Conservation (phyloP, 2,888 invertebrate genomes). For the Drosophila anomelani region DNA sequence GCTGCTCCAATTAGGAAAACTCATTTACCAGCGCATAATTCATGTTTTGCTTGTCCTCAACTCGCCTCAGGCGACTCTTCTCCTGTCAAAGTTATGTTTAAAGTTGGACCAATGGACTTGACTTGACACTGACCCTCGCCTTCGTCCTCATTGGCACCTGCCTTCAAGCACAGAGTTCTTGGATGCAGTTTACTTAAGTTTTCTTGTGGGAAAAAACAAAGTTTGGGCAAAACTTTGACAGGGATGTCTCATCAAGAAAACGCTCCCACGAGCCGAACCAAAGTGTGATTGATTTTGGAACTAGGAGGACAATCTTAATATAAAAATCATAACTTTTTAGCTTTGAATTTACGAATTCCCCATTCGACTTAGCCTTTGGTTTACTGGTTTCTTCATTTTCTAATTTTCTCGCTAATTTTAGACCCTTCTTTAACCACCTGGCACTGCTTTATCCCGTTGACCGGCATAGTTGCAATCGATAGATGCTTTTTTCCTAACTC, state of each 20-base stretch:
- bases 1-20: conserved; percentile 57
- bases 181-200: conserved; percentile 70
- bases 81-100: conserved; percentile 21
- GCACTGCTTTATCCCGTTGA: neutral
- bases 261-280: neutral
- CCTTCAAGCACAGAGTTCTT: conserved; percentile 59
- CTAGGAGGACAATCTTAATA: neutral
- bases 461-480: neutral
- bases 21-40: conserved; percentile 64
- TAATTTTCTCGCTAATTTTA: too few species aligned
- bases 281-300: conserved; percentile 1
- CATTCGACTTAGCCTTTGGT: too few species aligned
- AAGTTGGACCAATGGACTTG: conserved; percentile 43
- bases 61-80: conserved; percentile 20
- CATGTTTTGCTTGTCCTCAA: conserved; percentile 41
- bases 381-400: too few species aligned
- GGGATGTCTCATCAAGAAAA: conserved; percentile 13
- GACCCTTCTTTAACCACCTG: too few species aligned
- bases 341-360: too few species aligned
- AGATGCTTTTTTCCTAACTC: neutral
- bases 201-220: conserved; percentile 44
- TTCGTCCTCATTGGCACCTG: conserved; percentile 5
- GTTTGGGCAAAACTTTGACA: conserved; percentile 23
- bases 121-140: conserved; percentile 25
- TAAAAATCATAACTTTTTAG: too few species aligned